Percentiles rank a stretch among this genome's conserved stretches.
phyloP scores from a whole-genome alignment of 2,113 vertebrate species.

The Oophaga pumilio region DNA sequence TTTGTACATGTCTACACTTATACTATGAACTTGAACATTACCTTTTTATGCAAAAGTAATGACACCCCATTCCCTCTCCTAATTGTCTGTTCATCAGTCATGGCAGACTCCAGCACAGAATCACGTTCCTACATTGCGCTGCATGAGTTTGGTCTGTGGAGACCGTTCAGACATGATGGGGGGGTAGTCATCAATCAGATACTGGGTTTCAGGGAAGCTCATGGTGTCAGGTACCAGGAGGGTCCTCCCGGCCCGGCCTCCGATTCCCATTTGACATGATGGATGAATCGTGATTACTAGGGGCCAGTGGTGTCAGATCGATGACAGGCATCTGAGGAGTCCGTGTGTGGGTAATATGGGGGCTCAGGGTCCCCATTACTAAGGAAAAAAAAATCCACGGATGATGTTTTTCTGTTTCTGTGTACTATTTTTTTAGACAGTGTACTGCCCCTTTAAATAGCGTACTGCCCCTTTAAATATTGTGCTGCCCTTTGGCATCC shows the following conservation, averaged over 20 bases:
- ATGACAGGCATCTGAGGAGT: not conserved
- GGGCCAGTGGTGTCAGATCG: conserved; percentile 3
- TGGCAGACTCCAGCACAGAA: not conserved
- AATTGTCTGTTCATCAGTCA: conserved; percentile 17
- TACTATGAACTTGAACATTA: no score
- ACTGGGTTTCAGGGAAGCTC: conserved; percentile 58
- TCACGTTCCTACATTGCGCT: conserved; percentile 16
- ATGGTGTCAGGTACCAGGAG: conserved; percentile 58
- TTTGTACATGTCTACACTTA: no score
- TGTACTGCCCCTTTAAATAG: not conserved
- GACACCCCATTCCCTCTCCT: not conserved
- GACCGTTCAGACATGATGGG: not conserved
- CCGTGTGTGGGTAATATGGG: not conserved
- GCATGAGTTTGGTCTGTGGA: not conserved
- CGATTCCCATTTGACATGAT: conserved; percentile 66
- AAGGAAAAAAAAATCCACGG: not conserved
- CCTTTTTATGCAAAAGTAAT: no score
- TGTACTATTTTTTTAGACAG: not conserved
- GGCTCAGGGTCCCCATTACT: not conserved
- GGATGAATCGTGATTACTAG: not conserved
- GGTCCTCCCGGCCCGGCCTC: conserved; percentile 48
- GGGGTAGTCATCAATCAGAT: conserved; percentile 47
- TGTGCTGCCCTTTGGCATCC: no score
- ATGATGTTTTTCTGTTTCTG: not conserved
- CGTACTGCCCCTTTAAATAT: no score